Evolutionary conservation across 37 sponge, comb jelly and placozoan genomes (phyloP), one percentile per base, ranked within the genome.

Genomic region (Amphimedon queenslandica): DNA sequence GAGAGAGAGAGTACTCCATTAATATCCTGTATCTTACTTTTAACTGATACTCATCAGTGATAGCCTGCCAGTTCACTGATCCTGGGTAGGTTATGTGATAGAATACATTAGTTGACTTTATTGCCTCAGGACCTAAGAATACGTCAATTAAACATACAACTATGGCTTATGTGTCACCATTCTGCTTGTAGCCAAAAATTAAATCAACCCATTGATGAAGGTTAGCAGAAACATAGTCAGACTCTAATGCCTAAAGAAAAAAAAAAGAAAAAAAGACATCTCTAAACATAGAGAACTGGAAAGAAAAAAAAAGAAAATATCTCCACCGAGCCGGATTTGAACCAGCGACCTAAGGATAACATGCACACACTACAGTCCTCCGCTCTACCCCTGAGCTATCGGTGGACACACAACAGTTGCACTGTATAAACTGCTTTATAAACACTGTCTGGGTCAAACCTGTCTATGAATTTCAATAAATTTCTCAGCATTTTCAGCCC

Each of bases 271-370:
- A 16, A 29, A 77, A 77, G n/a, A 40, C 11, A 64, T 28, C n/a
- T 64, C 29, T 27, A 64, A 70, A 55, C 23, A 51, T 20, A n/a
- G 21, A 70, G 40, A 28, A 53, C 27, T 6, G 25, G 18, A 8
- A 35, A 29, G 25, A 57, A 55, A 56, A 55, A 31, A 29, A 21
- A 40, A 21, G 55, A 63, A 24, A 63, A 83, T 64, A 63, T 70
- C 21, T 89, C 90, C 90, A 74, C 80, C 85, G 90, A 89, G 81
- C 90, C 90, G 90, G 90, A 84, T 80, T 89, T 72, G 90, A 89
- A 89, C 90, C 90, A 89, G 90, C 81, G 90, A 89, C 90, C 90
- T 89, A 89, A 82, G 90, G 90, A 89, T 89, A 35, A 37, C 88
- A 57, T 64, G 6, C 39, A 37, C 20, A 72, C 82, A 66, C 78